A percentile compares a stretch with the other conserved stretches of the same genome.
Conservation (phyloP, 2,113 vertebrate genomes). For the Limnothrissa miodon region DNA sequence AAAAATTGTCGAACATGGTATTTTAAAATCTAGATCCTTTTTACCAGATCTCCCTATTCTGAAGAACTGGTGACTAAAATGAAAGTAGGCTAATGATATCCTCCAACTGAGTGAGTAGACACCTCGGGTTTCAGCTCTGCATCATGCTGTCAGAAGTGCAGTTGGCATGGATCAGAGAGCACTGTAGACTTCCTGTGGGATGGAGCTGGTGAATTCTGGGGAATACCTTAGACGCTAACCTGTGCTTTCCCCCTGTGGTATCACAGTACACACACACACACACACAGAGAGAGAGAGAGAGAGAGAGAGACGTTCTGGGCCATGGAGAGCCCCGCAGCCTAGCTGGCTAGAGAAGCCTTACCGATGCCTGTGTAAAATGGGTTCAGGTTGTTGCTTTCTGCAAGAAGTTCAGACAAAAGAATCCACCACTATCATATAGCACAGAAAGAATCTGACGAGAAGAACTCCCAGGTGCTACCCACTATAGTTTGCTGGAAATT, state of each 20-base stretch:
- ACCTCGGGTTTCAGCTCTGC: background rate
- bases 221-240: conserved; percentile 10
- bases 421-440: conserved; percentile 32
- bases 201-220: background rate
- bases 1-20: too few species aligned
- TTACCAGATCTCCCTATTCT: too few species aligned
- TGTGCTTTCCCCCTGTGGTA: background rate
- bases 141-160: background rate
- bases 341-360: background rate
- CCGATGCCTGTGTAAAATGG: conserved; percentile 7
- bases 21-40: too few species aligned
- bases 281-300: too few species aligned
- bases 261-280: background rate
- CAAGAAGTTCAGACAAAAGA: conserved; percentile 22
- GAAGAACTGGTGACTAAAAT: background rate
- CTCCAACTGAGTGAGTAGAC: background rate
- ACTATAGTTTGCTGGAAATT: conserved; percentile 62
- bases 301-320: too few species aligned
- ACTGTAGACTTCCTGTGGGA: background rate
- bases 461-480: conserved; percentile 16
- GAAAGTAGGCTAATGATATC: background rate
- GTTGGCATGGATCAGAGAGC: background rate
- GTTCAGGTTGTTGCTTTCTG: background rate
- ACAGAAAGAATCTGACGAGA: conserved; percentile 32
- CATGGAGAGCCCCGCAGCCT: background rate